These are phyloP conservation scores for Helicoverpa armigera DNA, from an alignment of 1,140 invertebrate species.

Conservation along the genomic window DNA sequence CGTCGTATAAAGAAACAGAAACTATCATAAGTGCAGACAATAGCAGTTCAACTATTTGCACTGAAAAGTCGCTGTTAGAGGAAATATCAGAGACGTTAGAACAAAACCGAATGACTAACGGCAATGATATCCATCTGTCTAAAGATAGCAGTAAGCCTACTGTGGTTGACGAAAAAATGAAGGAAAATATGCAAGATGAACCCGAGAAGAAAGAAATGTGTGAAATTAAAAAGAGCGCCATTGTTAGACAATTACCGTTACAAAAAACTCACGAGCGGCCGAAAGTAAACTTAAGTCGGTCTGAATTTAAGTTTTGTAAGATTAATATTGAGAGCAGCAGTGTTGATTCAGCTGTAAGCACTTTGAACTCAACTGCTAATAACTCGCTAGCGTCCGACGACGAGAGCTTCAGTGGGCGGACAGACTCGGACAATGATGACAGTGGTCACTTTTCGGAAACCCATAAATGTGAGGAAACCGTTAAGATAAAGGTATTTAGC, in stretches of 20 bases:
- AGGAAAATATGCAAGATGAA: slow-evolving; percentile 82
- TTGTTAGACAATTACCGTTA: slow-evolving; percentile 87
- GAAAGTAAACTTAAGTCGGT: slow-evolving; percentile 87
- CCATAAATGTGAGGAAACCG: slow-evolving; percentile 83
- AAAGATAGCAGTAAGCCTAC: slow-evolving; percentile 75
- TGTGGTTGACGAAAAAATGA: slow-evolving; percentile 80
- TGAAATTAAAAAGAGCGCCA: slow-evolving; percentile 87
- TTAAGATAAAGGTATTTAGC: slow-evolving; percentile 85
- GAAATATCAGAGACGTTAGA: slow-evolving; percentile 90
- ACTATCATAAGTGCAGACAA: slow-evolving; percentile 78
- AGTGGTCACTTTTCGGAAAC: slow-evolving; percentile 84
- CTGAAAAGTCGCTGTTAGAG: slow-evolving; percentile 89
- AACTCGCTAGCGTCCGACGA: slow-evolving; percentile 85
- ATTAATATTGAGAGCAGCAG: slow-evolving; percentile 85
- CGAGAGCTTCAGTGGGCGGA: slow-evolving; percentile 84
- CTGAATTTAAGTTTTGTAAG: slow-evolving; percentile 87
- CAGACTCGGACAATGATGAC: slow-evolving; percentile 85
- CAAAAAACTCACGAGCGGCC: slow-evolving; percentile 88
- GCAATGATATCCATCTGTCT: slow-evolving; percentile 65
- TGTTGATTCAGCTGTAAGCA: slow-evolving; percentile 80
- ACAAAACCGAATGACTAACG: slow-evolving; percentile 81
- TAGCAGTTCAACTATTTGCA: slow-evolving; percentile 78
- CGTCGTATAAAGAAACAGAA: slow-evolving; percentile 86
- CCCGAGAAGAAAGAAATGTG: slow-evolving; percentile 78
- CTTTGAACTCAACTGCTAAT: slow-evolving; percentile 80